Conservation (phyloP, 2,797 vertebrate species). For the Rhadinocentrus ornatus region DNA sequence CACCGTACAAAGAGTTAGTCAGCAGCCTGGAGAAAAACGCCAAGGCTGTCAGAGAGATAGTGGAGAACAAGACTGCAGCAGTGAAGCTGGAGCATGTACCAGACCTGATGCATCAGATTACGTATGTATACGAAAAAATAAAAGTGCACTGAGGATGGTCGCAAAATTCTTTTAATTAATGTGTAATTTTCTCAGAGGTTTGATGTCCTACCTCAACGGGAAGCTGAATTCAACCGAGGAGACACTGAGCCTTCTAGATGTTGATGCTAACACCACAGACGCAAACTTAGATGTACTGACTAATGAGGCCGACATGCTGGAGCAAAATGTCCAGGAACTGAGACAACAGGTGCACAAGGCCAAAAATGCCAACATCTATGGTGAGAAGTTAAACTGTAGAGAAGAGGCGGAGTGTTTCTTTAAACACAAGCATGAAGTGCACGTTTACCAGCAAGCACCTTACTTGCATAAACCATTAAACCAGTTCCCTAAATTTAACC, state of each 20-base stretch:
- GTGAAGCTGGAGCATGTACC: conserved; percentile 87
- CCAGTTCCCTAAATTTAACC: neutral
- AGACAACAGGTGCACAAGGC: conserved; percentile 86
- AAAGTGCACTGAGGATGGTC: neutral
- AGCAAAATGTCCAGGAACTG: conserved; percentile 82
- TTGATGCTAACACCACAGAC: conserved; percentile 77
- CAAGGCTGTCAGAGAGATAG: conserved; percentile 85
- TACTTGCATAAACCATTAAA: neutral
- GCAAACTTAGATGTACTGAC: conserved; percentile 77
- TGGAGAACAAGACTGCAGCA: conserved; percentile 86
- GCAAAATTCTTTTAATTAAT: neutral
- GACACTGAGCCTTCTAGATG: conserved; percentile 73
- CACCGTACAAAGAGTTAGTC: conserved; percentile 88
- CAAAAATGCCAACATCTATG: conserved; percentile 93
- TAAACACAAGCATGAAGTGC: no score
- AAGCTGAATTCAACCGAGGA: conserved; percentile 84
- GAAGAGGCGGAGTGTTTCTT: neutral
- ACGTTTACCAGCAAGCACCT: neutral
- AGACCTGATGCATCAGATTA: conserved; percentile 87
- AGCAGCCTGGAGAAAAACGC: conserved; percentile 85
- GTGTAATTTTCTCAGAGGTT: conserved; percentile 79
- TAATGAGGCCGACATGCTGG: conserved; percentile 81
- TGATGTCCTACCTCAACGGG: conserved; percentile 85
- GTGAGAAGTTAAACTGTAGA: conserved; percentile 71
- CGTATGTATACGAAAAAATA: conserved; percentile 79